A percentile compares a stretch with the other conserved stretches of the same genome.
phyloP scores from a whole-genome alignment of 37 sponge, comb jelly and placozoan species.

The Oopsacas minuta region DNA sequence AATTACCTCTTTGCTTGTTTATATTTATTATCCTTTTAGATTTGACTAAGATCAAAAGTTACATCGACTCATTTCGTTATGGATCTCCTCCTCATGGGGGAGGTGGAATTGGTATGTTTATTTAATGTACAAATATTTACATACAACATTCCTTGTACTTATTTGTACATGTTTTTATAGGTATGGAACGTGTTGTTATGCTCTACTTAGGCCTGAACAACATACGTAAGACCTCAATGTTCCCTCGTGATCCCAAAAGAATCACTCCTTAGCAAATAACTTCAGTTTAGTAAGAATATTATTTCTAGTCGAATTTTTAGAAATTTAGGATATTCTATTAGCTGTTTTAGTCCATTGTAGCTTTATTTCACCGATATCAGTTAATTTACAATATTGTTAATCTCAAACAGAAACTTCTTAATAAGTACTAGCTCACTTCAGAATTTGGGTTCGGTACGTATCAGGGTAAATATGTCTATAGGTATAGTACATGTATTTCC shows the following conservation, averaged over 20 bases:
- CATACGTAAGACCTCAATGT: conserved; percentile 95
- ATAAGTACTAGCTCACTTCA: no score
- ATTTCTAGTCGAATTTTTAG: no score
- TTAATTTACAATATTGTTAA: no score
- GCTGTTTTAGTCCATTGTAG: no score
- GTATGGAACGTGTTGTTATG: conserved; percentile 94
- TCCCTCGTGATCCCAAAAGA: conserved; percentile 95
- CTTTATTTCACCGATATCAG: no score
- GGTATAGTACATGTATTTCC: no score
- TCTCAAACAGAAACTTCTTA: no score
- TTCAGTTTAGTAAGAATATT: neutral
- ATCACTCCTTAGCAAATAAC: conserved; percentile 60
- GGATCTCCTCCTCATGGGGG: conserved; percentile 94
- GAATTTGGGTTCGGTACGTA: no score
- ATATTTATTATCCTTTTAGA: conserved; percentile 41
- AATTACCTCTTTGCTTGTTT: no score
- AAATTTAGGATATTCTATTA: no score
- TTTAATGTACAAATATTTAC: conserved; percentile 18
- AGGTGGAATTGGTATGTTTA: conserved; percentile 81
- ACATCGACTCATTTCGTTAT: conserved; percentile 95
- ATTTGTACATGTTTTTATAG: conserved; percentile 24
- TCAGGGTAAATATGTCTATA: no score
- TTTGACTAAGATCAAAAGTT: conserved; percentile 72
- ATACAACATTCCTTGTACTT: neutral
- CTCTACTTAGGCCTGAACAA: conserved; percentile 91